Evolutionary conservation across 2,797 vertebrate species (phyloP), one percentile per base, ranked within the genome.

Genomic region (Brachymystax lenok): DNA sequence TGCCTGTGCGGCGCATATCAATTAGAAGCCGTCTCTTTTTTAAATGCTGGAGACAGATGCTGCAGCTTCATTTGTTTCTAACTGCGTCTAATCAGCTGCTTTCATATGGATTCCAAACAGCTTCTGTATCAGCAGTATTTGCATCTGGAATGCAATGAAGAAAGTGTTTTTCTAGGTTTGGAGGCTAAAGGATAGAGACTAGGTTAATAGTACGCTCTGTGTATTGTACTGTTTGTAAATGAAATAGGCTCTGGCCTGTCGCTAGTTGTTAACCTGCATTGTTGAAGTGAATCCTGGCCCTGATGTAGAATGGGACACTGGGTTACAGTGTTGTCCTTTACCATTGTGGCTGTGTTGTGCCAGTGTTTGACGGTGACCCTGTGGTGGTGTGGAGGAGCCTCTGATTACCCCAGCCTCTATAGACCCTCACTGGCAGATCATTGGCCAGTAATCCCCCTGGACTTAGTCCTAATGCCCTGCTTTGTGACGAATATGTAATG

Each of bases 401-500:
- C 74, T 73, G 77, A 84, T 84, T 78, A 83, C 74, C 76, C 33
- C 35, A 21, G 40, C 77, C 61, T 82, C 75, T 68, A 73, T 72
- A 50, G 75, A 76, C 52, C 77, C 75, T 63, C 76, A n/a, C 73
- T 72, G 73, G 51, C 73, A 75, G 74, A 88, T 88, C 83, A 87
- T 86, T 90, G 85, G 74, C 85, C 75, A 76, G 74, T 90, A 89
- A 89, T 87, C 81, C 83, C 83, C 67, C 71, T 75, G 64, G 80
- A 80, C 74, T 86, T 88, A 77, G 59, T 75, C 3, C 19, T 81
- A 82, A 82, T 77, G 82, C 73, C 54, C 72, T 2, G 16, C 75
- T 61, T 59, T 61, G 75, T 79, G 68, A 71, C 40, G 61, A 86
- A 81, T 83, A 85, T 80, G 30, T n/a, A 80, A 71, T 78, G 81